phyloP scores from a whole-genome alignment of 2,113 vertebrate genomes.

The Microcebus griseorufus region DNA sequence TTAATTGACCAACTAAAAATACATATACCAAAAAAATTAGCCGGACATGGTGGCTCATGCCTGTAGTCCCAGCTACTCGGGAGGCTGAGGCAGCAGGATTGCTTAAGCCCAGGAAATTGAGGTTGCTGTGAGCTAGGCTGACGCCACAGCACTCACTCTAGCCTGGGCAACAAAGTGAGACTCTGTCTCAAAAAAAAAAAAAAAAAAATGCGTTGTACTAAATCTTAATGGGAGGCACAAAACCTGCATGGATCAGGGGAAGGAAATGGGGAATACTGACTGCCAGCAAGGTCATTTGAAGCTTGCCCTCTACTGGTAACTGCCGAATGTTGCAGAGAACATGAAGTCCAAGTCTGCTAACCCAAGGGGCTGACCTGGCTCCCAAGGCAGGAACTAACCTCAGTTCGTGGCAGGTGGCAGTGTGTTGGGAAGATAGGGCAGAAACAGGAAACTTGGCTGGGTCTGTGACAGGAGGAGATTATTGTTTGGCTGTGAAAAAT shows the following conservation, averaged over 20 bases:
- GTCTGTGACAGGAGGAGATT: background rate
- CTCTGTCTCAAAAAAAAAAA: too few species aligned
- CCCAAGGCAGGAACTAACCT: background rate
- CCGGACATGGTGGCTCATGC: too few species aligned
- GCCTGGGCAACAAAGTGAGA: too few species aligned
- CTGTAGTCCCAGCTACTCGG: too few species aligned
- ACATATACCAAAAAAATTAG: too few species aligned
- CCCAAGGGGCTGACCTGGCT: too few species aligned
- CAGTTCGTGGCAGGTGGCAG: background rate
- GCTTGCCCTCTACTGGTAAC: background rate
- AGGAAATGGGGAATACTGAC: background rate
- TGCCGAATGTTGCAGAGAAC: background rate
- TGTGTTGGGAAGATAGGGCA: background rate
- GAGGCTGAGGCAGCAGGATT: too few species aligned
- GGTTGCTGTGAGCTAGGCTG: too few species aligned
- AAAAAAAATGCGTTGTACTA: background rate
- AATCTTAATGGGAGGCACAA: background rate
- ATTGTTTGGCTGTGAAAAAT: background rate
- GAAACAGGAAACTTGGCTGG: background rate
- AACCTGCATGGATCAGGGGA: rapidly evolving
- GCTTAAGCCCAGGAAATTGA: too few species aligned
- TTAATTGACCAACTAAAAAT: too few species aligned
- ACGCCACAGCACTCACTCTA: too few species aligned
- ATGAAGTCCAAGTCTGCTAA: background rate
- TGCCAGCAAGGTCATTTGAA: rapidly evolving